These are phyloP conservation scores for Batillaria attramentaria DNA, from an alignment of 1,140 invertebrate species.

Conservation along the genomic window DNA sequence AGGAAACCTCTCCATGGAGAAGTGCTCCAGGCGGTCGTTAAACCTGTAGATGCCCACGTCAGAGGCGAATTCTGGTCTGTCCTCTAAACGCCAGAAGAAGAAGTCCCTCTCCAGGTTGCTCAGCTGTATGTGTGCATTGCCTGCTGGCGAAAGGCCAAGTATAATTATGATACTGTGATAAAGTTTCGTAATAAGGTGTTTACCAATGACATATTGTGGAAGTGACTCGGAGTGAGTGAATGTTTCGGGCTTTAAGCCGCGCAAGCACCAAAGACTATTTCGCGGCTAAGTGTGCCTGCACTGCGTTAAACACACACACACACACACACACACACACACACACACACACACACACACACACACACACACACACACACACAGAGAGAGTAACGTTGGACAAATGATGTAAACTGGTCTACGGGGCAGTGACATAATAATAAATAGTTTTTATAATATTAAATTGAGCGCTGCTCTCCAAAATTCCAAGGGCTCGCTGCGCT, in stretches of 20 bases:
- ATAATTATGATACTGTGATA: background rate
- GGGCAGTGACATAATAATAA: conserved; percentile 7
- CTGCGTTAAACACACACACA: background rate
- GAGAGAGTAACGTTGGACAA: background rate
- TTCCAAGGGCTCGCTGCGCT: background rate
- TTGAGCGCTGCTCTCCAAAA: background rate
- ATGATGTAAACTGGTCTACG: background rate
- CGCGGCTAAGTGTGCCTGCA: background rate
- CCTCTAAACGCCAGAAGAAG: conserved; percentile 51
- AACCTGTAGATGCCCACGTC: conserved; percentile 40
- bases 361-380: conserved; percentile 2
- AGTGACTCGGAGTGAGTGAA: background rate
- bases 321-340: background rate
- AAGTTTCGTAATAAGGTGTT: background rate
- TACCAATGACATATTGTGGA: background rate
- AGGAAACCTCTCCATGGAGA: conserved; percentile 40
- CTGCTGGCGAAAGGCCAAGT: conserved; percentile 5
- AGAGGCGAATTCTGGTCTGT: conserved; percentile 51
- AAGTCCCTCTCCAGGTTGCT: conserved; percentile 47
- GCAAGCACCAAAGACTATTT: background rate
- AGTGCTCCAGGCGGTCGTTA: conserved; percentile 51
- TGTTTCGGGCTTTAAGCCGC: background rate
- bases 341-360: conserved; percentile 2
- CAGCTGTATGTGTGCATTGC: conserved; percentile 33
- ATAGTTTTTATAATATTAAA: background rate